Percentiles rank a stretch among this genome's conserved stretches.
phyloP scores from a whole-genome alignment of 2,797 vertebrate genomes.

The Cryptoprocta ferox region DNA sequence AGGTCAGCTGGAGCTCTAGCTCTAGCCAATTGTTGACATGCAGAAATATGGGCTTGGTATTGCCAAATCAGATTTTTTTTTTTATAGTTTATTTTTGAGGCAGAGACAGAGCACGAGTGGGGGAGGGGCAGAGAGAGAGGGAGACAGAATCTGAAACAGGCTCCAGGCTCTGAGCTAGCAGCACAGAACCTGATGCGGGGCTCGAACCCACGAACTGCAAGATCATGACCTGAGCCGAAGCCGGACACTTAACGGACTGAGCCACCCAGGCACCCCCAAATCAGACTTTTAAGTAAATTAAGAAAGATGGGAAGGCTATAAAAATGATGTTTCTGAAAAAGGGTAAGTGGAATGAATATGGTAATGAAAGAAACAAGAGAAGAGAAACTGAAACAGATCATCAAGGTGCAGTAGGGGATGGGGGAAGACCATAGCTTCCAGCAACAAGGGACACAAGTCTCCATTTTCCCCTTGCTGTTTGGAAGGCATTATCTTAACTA shows the following conservation, averaged over 20 bases:
- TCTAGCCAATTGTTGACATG: background rate
- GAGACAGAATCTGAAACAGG: no score
- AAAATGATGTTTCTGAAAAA: background rate
- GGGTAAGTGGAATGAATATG: background rate
- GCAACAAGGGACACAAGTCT: background rate
- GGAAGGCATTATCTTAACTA: background rate
- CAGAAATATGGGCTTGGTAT: background rate
- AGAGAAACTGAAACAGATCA: background rate
- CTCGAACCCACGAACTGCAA: no score
- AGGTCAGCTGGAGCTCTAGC: background rate
- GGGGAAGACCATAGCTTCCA: background rate
- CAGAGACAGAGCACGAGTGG: no score
- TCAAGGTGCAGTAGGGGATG: accelerated
- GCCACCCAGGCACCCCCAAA: no score
- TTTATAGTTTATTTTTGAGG: no score
- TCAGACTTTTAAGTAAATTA: background rate
- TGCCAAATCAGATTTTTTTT: background rate
- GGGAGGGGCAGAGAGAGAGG: no score
- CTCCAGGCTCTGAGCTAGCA: no score
- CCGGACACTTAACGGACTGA: no score
- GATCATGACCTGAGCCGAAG: no score
- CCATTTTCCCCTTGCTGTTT: background rate
- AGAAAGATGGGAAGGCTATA: background rate
- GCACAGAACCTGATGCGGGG: no score
- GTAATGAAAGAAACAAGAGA: background rate